Base-by-base conservation (phyloP, 2,888 invertebrate genomes). In the Athetis lepigone region DNA sequence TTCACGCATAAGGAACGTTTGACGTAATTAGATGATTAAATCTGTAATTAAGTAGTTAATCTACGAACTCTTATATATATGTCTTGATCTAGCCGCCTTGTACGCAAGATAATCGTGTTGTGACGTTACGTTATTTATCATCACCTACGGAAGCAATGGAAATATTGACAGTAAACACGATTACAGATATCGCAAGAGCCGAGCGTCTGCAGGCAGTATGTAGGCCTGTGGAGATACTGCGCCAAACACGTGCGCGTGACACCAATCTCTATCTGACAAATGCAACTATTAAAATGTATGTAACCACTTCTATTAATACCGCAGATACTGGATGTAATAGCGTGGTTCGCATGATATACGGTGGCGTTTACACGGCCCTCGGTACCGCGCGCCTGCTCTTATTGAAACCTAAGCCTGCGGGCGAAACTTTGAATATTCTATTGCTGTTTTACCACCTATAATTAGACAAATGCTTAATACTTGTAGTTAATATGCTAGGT, bases 261-360 rank as follows among this genome's bases (percentile, higher is more conserved):
- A 89, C 89, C 85, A 89, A 90, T 89, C 79, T 82, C 65, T 83
- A 81, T 77, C 84, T 81, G 83, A 87, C 87, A 86, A 87, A 86
- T 81, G 82, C 83, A 81, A 80, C 82, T 83, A 86, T 85, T 86
- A 84, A 84, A 83, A 87, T 89, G 85, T 87, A 90, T 89, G 85
- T 83, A 84, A 84, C 84, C 78, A 86, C 82, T 82, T 85, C 88
- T 90, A 90, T 87, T 87, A 88, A 90, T 90, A 90, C 79, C 82
- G 64, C 79, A 79, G 83, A 82, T 82, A 86, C 79, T 82, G 79
- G 76, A 77, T 79, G 81, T 86, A 87, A 85, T 85, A 81, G 82
- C 80, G 78, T 79, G 82, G 82, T 86, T 73, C 75, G 81, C 79
- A 83, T 86, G 86, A 88, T 88, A 85, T 86, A 87, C 85, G 75